Percentiles rank a stretch among this genome's conserved stretches.
These are phyloP conservation scores for Drosophila neotestacea DNA, from an alignment of 2,888 invertebrate genomes.

Conservation along the genomic window DNA sequence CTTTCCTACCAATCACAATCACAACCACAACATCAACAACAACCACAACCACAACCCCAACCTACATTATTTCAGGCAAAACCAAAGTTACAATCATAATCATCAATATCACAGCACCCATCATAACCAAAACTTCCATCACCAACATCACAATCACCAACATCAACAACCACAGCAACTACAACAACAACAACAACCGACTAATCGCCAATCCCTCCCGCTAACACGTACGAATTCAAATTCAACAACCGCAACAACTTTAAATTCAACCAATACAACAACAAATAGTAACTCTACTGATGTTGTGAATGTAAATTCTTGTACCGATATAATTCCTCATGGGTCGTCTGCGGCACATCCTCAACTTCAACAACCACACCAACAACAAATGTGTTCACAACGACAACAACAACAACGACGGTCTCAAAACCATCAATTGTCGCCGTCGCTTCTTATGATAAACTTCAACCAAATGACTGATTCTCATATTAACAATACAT, in stretches of 20 bases:
- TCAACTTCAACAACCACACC: slow-evolving; percentile 52
- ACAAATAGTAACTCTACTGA: slow-evolving; percentile 85
- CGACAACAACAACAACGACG: slow-evolving; percentile 58
- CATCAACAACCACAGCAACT: slow-evolving; percentile 52
- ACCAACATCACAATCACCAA: slow-evolving; percentile 40
- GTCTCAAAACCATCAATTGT: slow-evolving; percentile 47
- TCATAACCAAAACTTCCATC: slow-evolving; percentile 47
- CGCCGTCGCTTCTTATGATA: slow-evolving; percentile 59
- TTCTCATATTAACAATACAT: slow-evolving; percentile 71
- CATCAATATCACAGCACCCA: slow-evolving; percentile 57
- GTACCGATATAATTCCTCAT: slow-evolving; percentile 85
- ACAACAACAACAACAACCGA: slow-evolving; percentile 80
- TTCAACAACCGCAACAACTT: slow-evolving; percentile 85
- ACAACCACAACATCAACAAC: slow-evolving; percentile 34
- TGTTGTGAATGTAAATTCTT: slow-evolving; percentile 85
- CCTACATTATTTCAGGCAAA: slow-evolving; percentile 34
- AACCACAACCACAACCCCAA: slow-evolving; percentile 34
- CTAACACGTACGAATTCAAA: slow-evolving; percentile 84
- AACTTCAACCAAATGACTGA: slow-evolving; percentile 68
- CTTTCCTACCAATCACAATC: slow-evolving; percentile 38
- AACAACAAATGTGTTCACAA: slow-evolving; percentile 61
- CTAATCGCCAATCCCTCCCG: slow-evolving; percentile 83
- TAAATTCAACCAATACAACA: slow-evolving; percentile 83
- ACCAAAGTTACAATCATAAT: slow-evolving; percentile 44
- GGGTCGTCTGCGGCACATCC: slow-evolving; percentile 62